A percentile compares a stretch with the other conserved stretches of the same genome.
Evolutionary conservation across 1,140 invertebrate species (phyloP).

Genomic region (Pseudomyrmex concolor): DNA sequence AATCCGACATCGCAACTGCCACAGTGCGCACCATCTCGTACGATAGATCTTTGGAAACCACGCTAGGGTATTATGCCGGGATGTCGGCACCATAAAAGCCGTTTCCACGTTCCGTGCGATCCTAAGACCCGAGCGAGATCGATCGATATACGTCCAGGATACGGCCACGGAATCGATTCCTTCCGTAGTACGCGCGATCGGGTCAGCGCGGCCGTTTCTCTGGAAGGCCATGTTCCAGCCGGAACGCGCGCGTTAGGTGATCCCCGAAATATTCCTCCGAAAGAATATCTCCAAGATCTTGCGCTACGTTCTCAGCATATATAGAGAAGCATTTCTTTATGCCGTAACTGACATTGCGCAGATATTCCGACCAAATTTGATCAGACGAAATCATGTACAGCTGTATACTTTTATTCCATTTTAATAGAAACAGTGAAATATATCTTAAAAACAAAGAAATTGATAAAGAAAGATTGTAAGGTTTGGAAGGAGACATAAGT

Average conservation of each 20-base stretch:
- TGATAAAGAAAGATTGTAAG: no score
- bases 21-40: slow-evolving; percentile 10
- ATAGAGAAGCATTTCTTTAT: slow-evolving; percentile 1
- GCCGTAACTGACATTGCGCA: background rate
- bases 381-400: slow-evolving; percentile 1
- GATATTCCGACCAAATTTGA: slow-evolving; percentile 27
- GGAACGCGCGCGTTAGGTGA: background rate
- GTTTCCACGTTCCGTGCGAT: slow-evolving; percentile 46
- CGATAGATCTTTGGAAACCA: background rate
- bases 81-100: slow-evolving; percentile 58
- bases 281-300: slow-evolving; percentile 36
- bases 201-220: slow-evolving; percentile 45
- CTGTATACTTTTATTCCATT: background rate
- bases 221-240: slow-evolving; percentile 22
- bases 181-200: slow-evolving; percentile 42
- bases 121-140: slow-evolving; percentile 25
- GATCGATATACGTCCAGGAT: slow-evolving; percentile 45
- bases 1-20: slow-evolving; percentile 1
- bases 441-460: background rate
- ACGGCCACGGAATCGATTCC: slow-evolving; percentile 34
- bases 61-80: slow-evolving; percentile 39
- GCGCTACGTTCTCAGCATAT: slow-evolving; percentile 22
- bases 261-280: slow-evolving; percentile 44
- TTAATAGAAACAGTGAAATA: background rate
- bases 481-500: background rate